Conservation (phyloP, 2,797 vertebrate species). For the Poeciliopsis paucimaculata region DNA sequence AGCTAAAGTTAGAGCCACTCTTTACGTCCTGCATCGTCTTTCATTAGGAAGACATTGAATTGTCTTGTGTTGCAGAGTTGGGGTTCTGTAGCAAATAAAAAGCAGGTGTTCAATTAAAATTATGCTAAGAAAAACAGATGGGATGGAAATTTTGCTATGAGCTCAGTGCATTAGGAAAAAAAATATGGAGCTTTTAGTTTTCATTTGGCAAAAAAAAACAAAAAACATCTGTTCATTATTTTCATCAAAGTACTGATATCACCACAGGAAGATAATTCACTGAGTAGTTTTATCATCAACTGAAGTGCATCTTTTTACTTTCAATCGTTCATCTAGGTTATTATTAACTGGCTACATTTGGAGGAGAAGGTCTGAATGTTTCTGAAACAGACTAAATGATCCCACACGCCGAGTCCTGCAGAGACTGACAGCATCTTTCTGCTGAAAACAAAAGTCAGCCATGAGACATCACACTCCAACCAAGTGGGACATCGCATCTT, state of each 20-base stretch:
- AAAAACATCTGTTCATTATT: slow-evolving; percentile 51
- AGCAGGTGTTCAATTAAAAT: slow-evolving; percentile 51
- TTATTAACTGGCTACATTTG: slow-evolving; percentile 12
- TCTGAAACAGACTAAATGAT: slow-evolving; percentile 3
- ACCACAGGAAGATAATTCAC: slow-evolving; percentile 6
- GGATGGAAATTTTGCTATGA: slow-evolving; percentile 31
- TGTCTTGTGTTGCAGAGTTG: not conserved
- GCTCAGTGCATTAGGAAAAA: slow-evolving; percentile 33
- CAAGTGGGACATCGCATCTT: slow-evolving; percentile 50
- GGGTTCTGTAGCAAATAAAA: not conserved
- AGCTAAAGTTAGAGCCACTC: too few species aligned
- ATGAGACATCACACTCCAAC: slow-evolving; percentile 25
- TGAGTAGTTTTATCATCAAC: not conserved
- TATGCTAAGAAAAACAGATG: slow-evolving; percentile 52
- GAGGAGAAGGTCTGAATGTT: not conserved
- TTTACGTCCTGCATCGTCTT: not conserved
- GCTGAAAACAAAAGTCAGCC: slow-evolving; percentile 30
- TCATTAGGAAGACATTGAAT: not conserved
- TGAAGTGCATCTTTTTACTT: slow-evolving; percentile 9
- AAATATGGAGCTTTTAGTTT: slow-evolving; percentile 24
- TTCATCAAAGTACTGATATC: slow-evolving; percentile 18
- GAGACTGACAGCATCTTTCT: slow-evolving; percentile 12
- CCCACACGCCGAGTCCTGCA: not conserved
- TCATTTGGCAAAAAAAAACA: not conserved
- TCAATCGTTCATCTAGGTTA: not conserved